These are phyloP conservation scores for Myotis brandtii DNA, from an alignment of 2,113 vertebrate genomes.

Conservation along the genomic window DNA sequence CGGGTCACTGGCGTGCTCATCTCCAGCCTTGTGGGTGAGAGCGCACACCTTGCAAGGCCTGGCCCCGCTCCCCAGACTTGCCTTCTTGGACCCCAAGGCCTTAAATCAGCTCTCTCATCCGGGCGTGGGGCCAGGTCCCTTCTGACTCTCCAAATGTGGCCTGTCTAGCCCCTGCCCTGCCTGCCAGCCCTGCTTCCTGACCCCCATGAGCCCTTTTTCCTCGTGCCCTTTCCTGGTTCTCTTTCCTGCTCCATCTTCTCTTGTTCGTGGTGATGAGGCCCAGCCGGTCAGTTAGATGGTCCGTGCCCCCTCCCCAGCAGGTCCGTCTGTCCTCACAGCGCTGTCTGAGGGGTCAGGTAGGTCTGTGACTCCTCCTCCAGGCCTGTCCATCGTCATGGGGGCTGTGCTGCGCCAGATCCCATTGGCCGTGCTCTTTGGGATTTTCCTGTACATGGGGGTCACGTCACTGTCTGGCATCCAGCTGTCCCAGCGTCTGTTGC, in stretches of 20 bases:
- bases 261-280: background rate
- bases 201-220: background rate
- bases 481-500: slow-evolving; percentile 95
- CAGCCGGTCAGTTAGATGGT: background rate
- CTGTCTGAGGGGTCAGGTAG: background rate
- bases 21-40: slow-evolving; percentile 95
- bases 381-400: slow-evolving; percentile 98
- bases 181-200: background rate
- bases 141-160: background rate
- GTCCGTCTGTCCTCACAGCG: background rate
- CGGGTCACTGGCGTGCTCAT: slow-evolving; percentile 95
- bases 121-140: background rate
- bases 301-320: background rate
- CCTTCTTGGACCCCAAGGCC: background rate
- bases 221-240: background rate
- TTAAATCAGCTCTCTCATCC: background rate
- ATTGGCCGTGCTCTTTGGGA: slow-evolving; percentile 96
- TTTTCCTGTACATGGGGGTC: slow-evolving; percentile 99
- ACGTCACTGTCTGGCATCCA: slow-evolving; percentile 98
- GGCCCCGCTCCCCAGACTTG: background rate
- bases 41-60: background rate
- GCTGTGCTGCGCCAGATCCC: slow-evolving; percentile 95
- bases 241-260: background rate
- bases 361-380: slow-evolving; percentile 82
- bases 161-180: background rate